These are phyloP conservation scores for Popillia japonica DNA, from an alignment of 1,140 invertebrate genomes.

Conservation along the genomic window DNA sequence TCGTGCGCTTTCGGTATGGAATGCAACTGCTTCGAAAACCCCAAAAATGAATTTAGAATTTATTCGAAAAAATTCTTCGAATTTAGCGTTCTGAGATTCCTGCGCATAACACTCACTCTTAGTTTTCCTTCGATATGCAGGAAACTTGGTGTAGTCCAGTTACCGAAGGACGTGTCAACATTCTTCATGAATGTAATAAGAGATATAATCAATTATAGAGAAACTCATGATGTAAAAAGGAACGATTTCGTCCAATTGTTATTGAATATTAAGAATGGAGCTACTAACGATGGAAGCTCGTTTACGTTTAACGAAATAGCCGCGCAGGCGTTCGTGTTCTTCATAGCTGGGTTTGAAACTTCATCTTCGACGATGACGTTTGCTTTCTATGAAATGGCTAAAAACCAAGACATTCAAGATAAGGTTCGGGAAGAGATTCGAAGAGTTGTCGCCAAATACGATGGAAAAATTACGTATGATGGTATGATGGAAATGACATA, in stretches of 20 bases:
- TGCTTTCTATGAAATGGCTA: slow-evolving; percentile 62
- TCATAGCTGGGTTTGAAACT: slow-evolving; percentile 64
- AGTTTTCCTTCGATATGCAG: slow-evolving; percentile 36
- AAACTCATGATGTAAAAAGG: slow-evolving; percentile 39
- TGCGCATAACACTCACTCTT: neutral
- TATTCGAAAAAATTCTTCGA: slow-evolving; percentile 57
- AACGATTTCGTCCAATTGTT: slow-evolving; percentile 50
- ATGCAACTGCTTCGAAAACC: slow-evolving; percentile 63
- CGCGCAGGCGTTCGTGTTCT: slow-evolving; percentile 42
- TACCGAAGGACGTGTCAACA: slow-evolving; percentile 36
- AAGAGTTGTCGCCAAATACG: slow-evolving; percentile 59
- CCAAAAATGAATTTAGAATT: slow-evolving; percentile 63
- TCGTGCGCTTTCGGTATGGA: slow-evolving; percentile 67
- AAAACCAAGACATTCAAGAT: slow-evolving; percentile 60
- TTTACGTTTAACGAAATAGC: slow-evolving; percentile 31
- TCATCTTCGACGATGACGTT: slow-evolving; percentile 61
- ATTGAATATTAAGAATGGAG: slow-evolving; percentile 38
- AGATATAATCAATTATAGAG: slow-evolving; percentile 48
- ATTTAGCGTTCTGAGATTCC: neutral
- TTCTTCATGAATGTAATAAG: slow-evolving; percentile 46
- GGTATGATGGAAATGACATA: slow-evolving; percentile 64
- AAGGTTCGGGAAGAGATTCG: slow-evolving; percentile 61
- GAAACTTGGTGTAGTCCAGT: neutral
- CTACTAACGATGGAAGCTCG: neutral
- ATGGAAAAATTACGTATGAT: slow-evolving; percentile 65